Conservation (phyloP, 1,140 invertebrate species). For the Bombus turneri region DNA sequence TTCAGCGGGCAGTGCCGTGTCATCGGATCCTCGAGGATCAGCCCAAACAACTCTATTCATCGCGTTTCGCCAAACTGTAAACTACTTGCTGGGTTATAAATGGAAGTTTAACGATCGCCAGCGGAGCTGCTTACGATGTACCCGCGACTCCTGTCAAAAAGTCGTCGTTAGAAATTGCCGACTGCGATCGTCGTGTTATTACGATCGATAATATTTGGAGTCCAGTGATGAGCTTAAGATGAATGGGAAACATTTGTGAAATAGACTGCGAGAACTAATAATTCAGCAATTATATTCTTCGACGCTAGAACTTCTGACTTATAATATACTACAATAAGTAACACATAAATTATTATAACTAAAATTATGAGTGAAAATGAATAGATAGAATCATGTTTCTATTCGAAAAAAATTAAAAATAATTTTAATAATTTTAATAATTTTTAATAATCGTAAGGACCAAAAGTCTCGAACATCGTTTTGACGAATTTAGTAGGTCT, state of each 20-base stretch:
- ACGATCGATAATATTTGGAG: background rate
- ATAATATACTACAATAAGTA: background rate
- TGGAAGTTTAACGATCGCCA: slow-evolving; percentile 47
- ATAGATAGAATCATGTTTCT: too few relatives aligned
- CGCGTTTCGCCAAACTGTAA: slow-evolving; percentile 42
- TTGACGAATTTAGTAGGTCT: too few relatives aligned
- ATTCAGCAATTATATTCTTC: background rate
- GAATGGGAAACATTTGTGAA: background rate
- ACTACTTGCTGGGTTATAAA: slow-evolving; percentile 48
- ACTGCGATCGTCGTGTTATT: background rate
- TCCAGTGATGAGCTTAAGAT: background rate
- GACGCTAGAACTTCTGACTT: background rate
- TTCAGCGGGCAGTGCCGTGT: slow-evolving; percentile 71
- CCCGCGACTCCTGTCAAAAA: background rate
- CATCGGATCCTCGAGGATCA: slow-evolving; percentile 70
- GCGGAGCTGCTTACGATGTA: slow-evolving; percentile 1
- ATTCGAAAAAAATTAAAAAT: too few relatives aligned
- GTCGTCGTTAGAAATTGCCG: background rate
- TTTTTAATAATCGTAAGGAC: too few relatives aligned
- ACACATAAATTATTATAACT: too few relatives aligned
- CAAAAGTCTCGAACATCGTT: too few relatives aligned
- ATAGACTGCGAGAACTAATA: background rate
- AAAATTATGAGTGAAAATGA: too few relatives aligned
- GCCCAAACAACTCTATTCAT: slow-evolving; percentile 69
- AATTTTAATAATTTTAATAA: too few relatives aligned